These are phyloP conservation scores for Brachynemurus nebulosus DNA, from an alignment of 2,888 invertebrate genomes.

Conservation along the genomic window DNA sequence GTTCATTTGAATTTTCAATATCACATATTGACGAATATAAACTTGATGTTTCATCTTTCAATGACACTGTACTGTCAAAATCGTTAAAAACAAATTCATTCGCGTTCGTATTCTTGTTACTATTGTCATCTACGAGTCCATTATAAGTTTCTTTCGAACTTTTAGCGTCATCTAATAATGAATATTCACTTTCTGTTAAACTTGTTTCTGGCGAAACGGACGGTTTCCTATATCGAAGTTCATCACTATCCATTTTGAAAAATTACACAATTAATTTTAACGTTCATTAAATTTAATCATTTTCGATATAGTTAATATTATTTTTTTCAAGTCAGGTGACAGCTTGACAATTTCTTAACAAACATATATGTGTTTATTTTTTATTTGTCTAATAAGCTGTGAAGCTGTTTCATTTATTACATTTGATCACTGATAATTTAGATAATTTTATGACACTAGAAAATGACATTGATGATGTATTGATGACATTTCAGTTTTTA, in stretches of 20 bases:
- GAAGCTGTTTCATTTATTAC: no score
- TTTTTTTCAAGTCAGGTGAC: no score
- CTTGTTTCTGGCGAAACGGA: slow-evolving; percentile 1
- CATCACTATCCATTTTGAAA: not conserved
- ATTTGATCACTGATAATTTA: no score
- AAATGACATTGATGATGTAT: no score
- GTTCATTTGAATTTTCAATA: slow-evolving; percentile 28
- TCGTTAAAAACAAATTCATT: not conserved
- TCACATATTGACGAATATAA: slow-evolving; percentile 1
- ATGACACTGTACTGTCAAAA: not conserved
- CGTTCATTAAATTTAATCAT: no score
- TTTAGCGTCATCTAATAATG: slow-evolving; percentile 4
- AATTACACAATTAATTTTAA: no score
- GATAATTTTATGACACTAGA: no score
- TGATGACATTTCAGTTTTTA: no score
- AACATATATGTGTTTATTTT: no score
- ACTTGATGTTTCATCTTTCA: not conserved
- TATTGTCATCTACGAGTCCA: not conserved
- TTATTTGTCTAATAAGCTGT: no score
- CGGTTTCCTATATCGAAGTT: not conserved
- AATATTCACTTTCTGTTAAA: slow-evolving; percentile 3
- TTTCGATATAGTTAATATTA: no score
- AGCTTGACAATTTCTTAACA: no score
- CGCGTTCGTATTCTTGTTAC: not conserved
- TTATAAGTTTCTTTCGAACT: not conserved